Evolutionary conservation across 30 jellyfish, hydroid and myxozoan species (phyloP).

Genomic region (Clytia hemisphaerica): DNA sequence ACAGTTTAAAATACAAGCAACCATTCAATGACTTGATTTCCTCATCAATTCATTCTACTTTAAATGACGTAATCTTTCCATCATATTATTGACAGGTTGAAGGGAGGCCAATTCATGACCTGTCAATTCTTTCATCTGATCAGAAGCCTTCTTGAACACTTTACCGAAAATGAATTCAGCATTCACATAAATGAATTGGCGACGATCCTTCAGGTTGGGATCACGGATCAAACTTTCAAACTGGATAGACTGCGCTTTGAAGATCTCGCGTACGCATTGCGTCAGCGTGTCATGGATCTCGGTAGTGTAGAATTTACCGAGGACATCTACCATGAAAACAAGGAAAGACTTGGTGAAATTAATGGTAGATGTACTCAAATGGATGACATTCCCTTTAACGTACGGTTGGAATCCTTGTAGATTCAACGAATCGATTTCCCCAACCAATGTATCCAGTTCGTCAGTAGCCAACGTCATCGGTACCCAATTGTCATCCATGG

Average conservation of each 20-base stretch:
- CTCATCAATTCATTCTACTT: no score
- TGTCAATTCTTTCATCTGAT: conserved; percentile 38
- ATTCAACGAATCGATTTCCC: conserved; percentile 68
- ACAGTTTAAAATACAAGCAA: no score
- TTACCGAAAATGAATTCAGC: conserved; percentile 52
- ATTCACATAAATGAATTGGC: conserved; percentile 43
- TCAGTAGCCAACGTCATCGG: conserved; percentile 38
- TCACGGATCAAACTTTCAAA: conserved; percentile 46
- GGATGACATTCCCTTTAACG: conserved; percentile 38
- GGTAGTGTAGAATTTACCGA: conserved; percentile 57
- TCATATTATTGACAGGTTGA: conserved; percentile 39
- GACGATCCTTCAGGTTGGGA: conserved; percentile 12
- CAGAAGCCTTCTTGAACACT: conserved; percentile 37
- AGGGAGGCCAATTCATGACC: conserved; percentile 53
- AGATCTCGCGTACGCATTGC: conserved; percentile 73
- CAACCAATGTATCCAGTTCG: conserved; percentile 35
- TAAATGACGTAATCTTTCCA: conserved; percentile 7
- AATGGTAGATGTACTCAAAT: conserved; percentile 64
- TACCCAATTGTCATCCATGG: conserved; percentile 85
- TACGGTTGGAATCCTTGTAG: conserved; percentile 39
- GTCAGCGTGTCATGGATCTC: conserved; percentile 58
- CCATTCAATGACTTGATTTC: no score
- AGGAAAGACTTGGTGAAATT: conserved; percentile 61
- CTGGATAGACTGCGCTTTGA: conserved; percentile 78
- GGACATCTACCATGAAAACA: conserved; percentile 53